Evolutionary conservation across 2,113 vertebrate species (phyloP).

Genomic region (Orcinus orca): DNA sequence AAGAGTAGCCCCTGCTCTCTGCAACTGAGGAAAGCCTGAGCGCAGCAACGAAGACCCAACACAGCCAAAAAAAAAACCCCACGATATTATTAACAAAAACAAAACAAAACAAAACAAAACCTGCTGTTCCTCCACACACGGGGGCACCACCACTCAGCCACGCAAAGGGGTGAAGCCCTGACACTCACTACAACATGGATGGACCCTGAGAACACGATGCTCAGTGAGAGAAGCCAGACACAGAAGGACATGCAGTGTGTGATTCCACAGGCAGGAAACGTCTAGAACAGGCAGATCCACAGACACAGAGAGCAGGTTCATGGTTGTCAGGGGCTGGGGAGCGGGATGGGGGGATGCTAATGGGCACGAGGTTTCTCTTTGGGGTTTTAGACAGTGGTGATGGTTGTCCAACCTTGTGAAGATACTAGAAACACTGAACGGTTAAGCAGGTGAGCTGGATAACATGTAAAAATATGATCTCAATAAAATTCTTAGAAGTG

Average conservation of each 20-base stretch:
- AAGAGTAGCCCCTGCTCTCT: no score
- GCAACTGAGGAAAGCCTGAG: no score
- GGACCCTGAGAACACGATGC: neutral
- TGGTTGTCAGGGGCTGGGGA: neutral
- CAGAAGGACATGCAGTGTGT: fast-evolving
- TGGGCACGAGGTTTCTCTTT: fast-evolving
- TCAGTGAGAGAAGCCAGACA: neutral
- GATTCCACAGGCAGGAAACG: fast-evolving
- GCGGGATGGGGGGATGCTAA: no score
- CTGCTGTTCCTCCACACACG: no score
- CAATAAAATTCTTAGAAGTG: neutral
- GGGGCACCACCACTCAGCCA: fast-evolving
- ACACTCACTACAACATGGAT: fast-evolving
- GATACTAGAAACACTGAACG: neutral
- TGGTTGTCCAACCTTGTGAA: neutral
- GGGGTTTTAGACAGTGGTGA: neutral
- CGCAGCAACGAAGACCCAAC: no score
- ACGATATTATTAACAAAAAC: no score
- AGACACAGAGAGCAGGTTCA: fast-evolving
- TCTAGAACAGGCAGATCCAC: neutral
- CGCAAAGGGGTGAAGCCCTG: fast-evolving
- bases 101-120: no score
- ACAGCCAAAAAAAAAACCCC: no score
- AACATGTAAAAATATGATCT: neutral
- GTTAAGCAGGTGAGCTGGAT: neutral